A percentile compares a stretch with the other conserved stretches of the same genome.
phyloP scores from a whole-genome alignment of 2,888 invertebrate genomes.

The Drosophila birchii region DNA sequence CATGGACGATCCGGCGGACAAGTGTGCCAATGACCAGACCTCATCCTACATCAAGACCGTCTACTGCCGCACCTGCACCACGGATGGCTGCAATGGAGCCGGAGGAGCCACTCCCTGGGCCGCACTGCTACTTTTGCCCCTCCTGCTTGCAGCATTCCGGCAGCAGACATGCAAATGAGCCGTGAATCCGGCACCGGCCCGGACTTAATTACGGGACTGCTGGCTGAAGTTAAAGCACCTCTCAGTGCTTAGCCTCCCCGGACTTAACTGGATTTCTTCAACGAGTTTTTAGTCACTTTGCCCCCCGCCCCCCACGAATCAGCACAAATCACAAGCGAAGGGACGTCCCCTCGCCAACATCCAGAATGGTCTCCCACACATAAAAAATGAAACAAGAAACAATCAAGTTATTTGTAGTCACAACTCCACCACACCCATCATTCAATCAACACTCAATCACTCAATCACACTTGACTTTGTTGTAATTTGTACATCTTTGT shows the following conservation, averaged over 20 bases:
- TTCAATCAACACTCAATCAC: slow-evolving; percentile 26
- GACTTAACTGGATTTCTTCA: slow-evolving; percentile 45
- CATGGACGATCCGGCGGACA: slow-evolving; percentile 82
- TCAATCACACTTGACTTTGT: slow-evolving; percentile 55
- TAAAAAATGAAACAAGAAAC: slow-evolving; percentile 14
- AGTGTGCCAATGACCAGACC: slow-evolving; percentile 82
- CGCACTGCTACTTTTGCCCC: slow-evolving; percentile 68
- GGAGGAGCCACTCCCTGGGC: slow-evolving; percentile 66
- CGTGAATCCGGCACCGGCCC: neutral
- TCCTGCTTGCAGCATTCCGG: slow-evolving; percentile 59
- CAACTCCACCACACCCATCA: slow-evolving; percentile 18
- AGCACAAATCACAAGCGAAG: slow-evolving; percentile 28
- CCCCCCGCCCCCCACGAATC: slow-evolving; percentile 17
- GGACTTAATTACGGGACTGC: slow-evolving; percentile 33
- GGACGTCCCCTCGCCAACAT: slow-evolving; percentile 30
- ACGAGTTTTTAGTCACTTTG: slow-evolving; percentile 49
- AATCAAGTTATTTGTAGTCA: slow-evolving; percentile 45
- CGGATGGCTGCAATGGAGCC: slow-evolving; percentile 84
- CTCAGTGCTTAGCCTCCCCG: slow-evolving; percentile 26
- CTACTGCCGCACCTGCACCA: slow-evolving; percentile 84
- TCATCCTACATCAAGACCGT: slow-evolving; percentile 84
- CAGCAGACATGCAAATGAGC: slow-evolving; percentile 67
- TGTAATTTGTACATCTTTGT: slow-evolving; percentile 58
- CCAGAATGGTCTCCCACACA: slow-evolving; percentile 32
- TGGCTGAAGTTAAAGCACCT: slow-evolving; percentile 21